Conservation (phyloP, 2,113 vertebrate species). For the Phaethon lepturus region DNA sequence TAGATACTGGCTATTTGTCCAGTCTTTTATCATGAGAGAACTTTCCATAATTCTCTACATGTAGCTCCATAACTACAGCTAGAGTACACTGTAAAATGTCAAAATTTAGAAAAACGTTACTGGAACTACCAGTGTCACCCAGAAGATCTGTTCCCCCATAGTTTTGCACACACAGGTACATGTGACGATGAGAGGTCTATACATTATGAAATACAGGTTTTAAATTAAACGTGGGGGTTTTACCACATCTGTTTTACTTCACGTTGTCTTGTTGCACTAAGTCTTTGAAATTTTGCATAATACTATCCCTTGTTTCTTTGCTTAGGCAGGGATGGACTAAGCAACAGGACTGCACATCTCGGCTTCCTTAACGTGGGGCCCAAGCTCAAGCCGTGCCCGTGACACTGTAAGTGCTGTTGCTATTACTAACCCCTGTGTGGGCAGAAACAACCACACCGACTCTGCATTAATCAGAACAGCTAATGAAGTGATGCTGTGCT, state of each 20-base stretch:
- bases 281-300: background rate
- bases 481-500: accelerated
- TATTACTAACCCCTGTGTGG: background rate
- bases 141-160: background rate
- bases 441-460: background rate
- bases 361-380: accelerated
- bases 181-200: background rate
- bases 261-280: background rate
- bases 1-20: background rate
- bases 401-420: accelerated
- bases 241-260: background rate
- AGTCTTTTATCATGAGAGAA: background rate
- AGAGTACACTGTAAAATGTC: background rate
- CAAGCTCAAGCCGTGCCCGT: background rate
- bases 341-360: background rate
- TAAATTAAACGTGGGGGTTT: background rate
- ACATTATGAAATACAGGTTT: background rate
- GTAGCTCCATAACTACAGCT: background rate
- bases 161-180: background rate
- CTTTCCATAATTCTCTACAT: background rate
- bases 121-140: background rate
- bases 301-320: background rate
- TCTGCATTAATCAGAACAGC: background rate
- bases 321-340: background rate
- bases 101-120: background rate